Percentiles rank a stretch among this genome's conserved stretches.
Conservation (phyloP, 2,113 vertebrate genomes). For the Pelecanus crispus region DNA sequence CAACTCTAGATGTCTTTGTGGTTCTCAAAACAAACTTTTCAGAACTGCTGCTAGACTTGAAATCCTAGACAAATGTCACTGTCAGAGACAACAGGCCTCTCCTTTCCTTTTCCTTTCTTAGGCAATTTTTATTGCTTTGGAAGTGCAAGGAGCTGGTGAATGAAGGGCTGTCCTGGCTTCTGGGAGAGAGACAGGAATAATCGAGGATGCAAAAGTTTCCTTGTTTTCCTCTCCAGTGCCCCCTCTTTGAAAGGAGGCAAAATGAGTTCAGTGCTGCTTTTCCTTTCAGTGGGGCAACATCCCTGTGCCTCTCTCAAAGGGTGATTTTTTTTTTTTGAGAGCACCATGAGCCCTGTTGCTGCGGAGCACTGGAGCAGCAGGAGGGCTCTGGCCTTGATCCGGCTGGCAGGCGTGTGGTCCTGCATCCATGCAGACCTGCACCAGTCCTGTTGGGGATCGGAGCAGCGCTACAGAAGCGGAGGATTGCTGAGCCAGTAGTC, state of each 20-base stretch:
- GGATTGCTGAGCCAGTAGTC: neutral
- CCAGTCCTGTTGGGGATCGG: neutral
- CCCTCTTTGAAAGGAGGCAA: neutral
- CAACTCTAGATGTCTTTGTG: neutral
- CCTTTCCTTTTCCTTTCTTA: neutral
- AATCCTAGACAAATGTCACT: neutral
- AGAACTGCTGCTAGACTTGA: neutral
- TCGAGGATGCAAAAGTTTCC: neutral
- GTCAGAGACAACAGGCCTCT: neutral
- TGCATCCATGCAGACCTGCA: neutral
- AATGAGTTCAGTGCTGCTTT: neutral
- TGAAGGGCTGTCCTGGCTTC: neutral
- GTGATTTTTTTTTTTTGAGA: neutral
- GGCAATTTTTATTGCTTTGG: neutral
- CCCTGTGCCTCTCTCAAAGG: neutral
- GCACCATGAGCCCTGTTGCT: neutral
- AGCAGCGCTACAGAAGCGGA: neutral
- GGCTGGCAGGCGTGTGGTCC: neutral
- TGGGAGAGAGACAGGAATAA: neutral
- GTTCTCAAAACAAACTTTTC: neutral
- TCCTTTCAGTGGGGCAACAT: neutral
- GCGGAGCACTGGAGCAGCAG: neutral
- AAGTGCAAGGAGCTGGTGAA: neutral
- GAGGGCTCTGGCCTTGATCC: neutral
- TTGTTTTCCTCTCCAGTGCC: neutral